Base-by-base conservation (phyloP, 2,888 invertebrate genomes). In the Protonemura montana region DNA sequence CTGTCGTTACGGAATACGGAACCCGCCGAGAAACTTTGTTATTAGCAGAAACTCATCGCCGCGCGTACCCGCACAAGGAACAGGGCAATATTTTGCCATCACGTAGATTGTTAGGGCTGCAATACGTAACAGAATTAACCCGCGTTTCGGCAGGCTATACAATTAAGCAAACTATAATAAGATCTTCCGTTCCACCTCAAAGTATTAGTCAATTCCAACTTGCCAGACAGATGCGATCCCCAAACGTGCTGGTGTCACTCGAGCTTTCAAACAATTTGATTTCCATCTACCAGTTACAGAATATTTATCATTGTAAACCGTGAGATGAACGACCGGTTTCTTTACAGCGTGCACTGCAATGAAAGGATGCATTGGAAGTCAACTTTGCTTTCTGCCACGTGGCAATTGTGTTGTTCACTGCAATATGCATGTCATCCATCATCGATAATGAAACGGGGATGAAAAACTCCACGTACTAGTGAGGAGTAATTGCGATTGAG, bases 41-140 rank as follows among this genome's bases (percentile, higher is more conserved):
- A 78, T 78, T 78, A 78, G 27, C 78, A 25, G 25, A 78, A 78
- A 78, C 78, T 78, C 78, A 78, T 78, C 78, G 78, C 21, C 59
- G 59, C 35, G 77, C n/a, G 77, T n/a, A 78, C 78, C 10, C 59
- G 59, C 59, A 21, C 59, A 16, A 59, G 13, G 59, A 59, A 21
- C 59, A 59, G 13, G 16, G 59, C 59, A 59, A 21, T 26, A 26
- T 26, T 76, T 78, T 78, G 78, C 78, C 25, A 78, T 10, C 76
- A 16, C 78, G 78, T 27, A 78, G 78, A 78, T 78, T 78, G 25
- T 78, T 78, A 10, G 78, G 2, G 59, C 21, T 59, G 59, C 21
- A 59, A 35, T 10, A 16, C 1, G 1, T 59, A 59, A 59, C 59
- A 59, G 59, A 3, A 59, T 59, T 59, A 59, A 59, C 59, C 59